Percentiles rank a stretch among this genome's conserved stretches.
phyloP scores from a whole-genome alignment of 2,888 invertebrate species.

The Euzetes globulus region DNA sequence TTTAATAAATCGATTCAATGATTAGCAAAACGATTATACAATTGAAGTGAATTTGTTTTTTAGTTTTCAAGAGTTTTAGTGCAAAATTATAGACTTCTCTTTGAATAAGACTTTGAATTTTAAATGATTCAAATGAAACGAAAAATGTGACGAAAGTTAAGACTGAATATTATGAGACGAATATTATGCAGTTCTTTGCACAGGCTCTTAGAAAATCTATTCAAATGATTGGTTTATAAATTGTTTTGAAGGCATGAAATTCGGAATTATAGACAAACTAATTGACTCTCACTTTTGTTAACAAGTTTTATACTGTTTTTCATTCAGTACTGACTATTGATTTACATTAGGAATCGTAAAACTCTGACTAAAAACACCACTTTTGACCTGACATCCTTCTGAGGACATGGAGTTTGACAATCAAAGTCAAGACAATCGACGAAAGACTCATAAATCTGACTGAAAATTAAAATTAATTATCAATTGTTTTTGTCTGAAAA shows the following conservation, averaged over 20 bases:
- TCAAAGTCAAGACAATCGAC: too few species aligned
- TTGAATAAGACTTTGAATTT: constrained; percentile 1
- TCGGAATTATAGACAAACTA: background rate
- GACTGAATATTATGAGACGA: background rate
- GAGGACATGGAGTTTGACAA: too few species aligned
- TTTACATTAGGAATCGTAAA: background rate
- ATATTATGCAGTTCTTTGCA: background rate
- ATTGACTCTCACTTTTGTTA: constrained; percentile 5
- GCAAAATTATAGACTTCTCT: background rate
- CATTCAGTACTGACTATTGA: background rate
- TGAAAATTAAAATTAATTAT: too few species aligned
- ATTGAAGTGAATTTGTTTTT: background rate
- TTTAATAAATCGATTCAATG: background rate
- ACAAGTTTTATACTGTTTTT: background rate
- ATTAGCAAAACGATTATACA: background rate
- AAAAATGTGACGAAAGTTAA: background rate
- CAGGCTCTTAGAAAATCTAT: background rate
- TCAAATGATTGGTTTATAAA: background rate
- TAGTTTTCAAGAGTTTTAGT: background rate
- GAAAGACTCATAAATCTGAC: too few species aligned
- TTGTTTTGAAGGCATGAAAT: constrained; percentile 10
- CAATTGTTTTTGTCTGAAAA: too few species aligned
- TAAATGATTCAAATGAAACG: background rate
- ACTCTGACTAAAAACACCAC: background rate
- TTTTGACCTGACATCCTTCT: too few species aligned